Conservation (phyloP, 2,888 invertebrate species). For the Sarcophaga rosellei region DNA sequence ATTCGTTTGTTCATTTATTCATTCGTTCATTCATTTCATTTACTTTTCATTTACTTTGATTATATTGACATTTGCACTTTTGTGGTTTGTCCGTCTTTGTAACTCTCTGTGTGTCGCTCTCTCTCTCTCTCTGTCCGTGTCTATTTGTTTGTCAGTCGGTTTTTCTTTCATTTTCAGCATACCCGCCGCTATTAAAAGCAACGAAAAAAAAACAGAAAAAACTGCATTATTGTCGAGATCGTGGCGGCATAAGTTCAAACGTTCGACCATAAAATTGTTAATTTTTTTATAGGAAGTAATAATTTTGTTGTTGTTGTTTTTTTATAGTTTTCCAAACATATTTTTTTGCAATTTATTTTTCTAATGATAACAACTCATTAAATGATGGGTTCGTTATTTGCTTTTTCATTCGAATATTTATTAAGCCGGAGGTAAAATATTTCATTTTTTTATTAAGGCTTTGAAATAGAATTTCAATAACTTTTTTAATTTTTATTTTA, state of each 20-base stretch:
- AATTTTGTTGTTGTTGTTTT: slow-evolving; percentile 29
- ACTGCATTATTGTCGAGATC: slow-evolving; percentile 45
- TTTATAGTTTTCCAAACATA: neutral
- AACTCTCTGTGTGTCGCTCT: slow-evolving; percentile 5
- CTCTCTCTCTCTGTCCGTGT: neutral
- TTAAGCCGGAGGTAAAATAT: slow-evolving; percentile 1
- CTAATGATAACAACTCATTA: slow-evolving; percentile 61
- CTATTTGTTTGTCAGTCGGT: slow-evolving; percentile 12
- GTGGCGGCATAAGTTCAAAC: slow-evolving; percentile 63
- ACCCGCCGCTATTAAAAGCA: slow-evolving; percentile 38
- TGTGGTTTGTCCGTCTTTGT: slow-evolving; percentile 47
- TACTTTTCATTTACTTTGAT: slow-evolving; percentile 54
- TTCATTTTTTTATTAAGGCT: neutral
- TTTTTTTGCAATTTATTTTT: slow-evolving; percentile 45
- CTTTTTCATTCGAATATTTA: slow-evolving; percentile 1
- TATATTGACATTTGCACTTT: slow-evolving; percentile 63
- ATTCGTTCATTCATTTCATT: slow-evolving; percentile 40
- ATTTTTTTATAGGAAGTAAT: slow-evolving; percentile 64
- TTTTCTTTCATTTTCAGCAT: slow-evolving; percentile 44
- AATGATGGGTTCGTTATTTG: slow-evolving; percentile 33
- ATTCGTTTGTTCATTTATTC: slow-evolving; percentile 6
- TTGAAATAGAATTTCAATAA: neutral
- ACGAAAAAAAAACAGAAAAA: neutral
- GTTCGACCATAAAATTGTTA: slow-evolving; percentile 61
- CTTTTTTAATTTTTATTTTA: too few relatives aligned